Percentiles rank a stretch among this genome's conserved stretches.
Conservation (phyloP, 2,797 vertebrate genomes). For the Zalophus californianus region DNA sequence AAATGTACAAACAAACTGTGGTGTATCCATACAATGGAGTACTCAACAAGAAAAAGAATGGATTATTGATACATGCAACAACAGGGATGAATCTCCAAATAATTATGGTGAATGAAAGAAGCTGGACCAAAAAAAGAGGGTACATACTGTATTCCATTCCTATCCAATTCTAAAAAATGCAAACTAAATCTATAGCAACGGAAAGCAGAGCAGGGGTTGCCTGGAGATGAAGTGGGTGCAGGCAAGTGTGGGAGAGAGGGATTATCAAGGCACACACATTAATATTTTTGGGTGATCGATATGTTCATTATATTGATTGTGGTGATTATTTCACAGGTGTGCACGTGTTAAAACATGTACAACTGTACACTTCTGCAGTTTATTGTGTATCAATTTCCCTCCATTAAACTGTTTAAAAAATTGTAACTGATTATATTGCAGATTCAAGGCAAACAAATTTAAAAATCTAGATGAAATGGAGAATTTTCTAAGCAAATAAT, state of each 20-base stretch:
- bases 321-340: neutral
- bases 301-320: neutral
- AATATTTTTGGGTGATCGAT: neutral
- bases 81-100: neutral
- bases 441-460: neutral
- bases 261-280: neutral
- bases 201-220: neutral
- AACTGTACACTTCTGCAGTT: neutral
- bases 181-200: neutral
- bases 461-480: neutral
- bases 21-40: neutral
- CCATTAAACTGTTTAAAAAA: constrained; percentile 10
- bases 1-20: neutral
- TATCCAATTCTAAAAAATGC: neutral
- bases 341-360: neutral
- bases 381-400: neutral
- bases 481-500: neutral
- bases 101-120: neutral
- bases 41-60: neutral
- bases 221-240: neutral
- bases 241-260: neutral
- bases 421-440: neutral
- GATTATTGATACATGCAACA: neutral
- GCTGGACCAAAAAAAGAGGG: neutral
- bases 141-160: neutral